Evolutionary conservation across 2,888 invertebrate species (phyloP).

Genomic region (Siphonodentalium dalli): DNA sequence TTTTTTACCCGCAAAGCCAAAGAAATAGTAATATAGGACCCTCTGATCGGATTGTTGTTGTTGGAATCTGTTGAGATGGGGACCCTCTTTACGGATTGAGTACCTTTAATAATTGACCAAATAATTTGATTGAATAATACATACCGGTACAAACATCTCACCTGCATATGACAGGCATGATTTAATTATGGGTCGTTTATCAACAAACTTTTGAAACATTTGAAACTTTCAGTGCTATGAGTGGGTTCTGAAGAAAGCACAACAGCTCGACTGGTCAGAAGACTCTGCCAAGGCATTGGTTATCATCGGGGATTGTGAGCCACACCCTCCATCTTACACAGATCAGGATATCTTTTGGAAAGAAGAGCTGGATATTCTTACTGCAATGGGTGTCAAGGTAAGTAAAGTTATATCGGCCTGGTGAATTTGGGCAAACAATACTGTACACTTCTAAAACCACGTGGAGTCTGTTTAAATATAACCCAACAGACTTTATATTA

Average conservation of each 20-base stretch:
- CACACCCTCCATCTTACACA: constrained; percentile 52
- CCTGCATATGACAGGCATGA: no score
- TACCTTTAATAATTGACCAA: no score
- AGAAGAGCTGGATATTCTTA: constrained; percentile 49
- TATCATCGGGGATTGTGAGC: constrained; percentile 55
- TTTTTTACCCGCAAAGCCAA: no score
- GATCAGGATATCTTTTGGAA: constrained; percentile 55
- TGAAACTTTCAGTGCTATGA: constrained; percentile 56
- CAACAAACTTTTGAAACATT: no score
- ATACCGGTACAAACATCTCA: no score
- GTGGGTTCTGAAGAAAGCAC: constrained; percentile 54
- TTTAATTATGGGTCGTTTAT: no score
- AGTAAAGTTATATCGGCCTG: background rate
- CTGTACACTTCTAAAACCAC: background rate
- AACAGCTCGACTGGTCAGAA: constrained; percentile 57
- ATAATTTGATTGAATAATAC: no score
- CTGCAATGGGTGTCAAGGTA: constrained; percentile 59
- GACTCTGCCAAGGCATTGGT: constrained; percentile 59
- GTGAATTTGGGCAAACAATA: background rate
- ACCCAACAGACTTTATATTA: no score
- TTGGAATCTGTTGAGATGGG: no score
- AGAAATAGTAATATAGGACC: no score
- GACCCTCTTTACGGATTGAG: no score
- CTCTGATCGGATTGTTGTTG: no score
- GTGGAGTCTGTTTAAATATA: background rate